Conservation (phyloP, 2,113 vertebrate species). For the Poicephalus gulielmi region DNA sequence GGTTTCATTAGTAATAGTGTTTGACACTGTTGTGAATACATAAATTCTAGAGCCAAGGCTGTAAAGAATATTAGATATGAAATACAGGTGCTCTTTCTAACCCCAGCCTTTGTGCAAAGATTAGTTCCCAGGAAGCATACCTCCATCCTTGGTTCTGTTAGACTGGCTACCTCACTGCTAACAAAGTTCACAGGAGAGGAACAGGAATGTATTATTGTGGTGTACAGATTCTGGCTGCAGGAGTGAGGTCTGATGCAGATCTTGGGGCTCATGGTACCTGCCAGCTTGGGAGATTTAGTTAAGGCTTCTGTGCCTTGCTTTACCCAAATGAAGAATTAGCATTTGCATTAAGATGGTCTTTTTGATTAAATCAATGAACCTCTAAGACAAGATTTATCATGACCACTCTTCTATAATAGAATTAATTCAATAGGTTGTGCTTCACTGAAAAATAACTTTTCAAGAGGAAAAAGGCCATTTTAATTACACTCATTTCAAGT, state of each 20-base stretch:
- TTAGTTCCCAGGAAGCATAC: not conserved
- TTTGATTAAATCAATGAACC: not conserved
- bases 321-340: not conserved
- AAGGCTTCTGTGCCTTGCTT: not conserved
- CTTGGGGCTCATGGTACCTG: not conserved
- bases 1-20: not conserved
- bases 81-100: not conserved
- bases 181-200: not conserved
- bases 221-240: too few species aligned
- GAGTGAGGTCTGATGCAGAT: not conserved
- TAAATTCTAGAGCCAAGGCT: not conserved
- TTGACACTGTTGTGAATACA: not conserved
- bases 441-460: constrained; percentile 1
- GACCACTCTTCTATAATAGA: not conserved
- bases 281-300: not conserved
- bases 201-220: not conserved
- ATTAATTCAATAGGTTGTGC: not conserved
- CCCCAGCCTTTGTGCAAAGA: not conserved
- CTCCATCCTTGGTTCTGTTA: not conserved
- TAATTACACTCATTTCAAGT: not conserved
- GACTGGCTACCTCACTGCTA: not conserved
- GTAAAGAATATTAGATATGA: not conserved
- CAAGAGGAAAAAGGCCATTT: not conserved
- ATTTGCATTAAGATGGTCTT: not conserved
- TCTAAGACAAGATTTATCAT: not conserved